These are phyloP conservation scores for Oriolus oriolus DNA, from an alignment of 2,113 vertebrate genomes.

Conservation along the genomic window DNA sequence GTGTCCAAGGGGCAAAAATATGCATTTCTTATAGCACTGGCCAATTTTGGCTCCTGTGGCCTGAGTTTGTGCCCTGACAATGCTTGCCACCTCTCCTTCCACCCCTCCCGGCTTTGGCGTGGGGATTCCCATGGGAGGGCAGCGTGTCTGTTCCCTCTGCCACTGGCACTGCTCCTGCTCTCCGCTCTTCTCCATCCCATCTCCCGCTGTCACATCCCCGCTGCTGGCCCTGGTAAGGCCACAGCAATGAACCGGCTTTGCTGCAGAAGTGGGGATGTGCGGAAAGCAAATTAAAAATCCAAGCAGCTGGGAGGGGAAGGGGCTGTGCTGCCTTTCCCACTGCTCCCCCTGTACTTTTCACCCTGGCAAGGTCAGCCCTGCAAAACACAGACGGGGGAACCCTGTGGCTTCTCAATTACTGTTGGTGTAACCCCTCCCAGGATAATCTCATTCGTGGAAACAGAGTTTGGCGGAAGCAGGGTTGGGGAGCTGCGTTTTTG, in stretches of 20 bases:
- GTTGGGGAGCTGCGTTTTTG: accelerated
- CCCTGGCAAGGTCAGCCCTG: accelerated
- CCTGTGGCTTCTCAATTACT: not conserved
- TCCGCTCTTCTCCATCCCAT: not conserved
- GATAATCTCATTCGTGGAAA: not conserved
- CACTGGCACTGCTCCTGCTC: not conserved
- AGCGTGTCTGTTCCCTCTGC: accelerated
- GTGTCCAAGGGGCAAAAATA: accelerated
- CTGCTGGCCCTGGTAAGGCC: accelerated
- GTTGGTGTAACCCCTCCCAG: not conserved
- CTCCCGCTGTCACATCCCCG: accelerated
- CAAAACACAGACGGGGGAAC: not conserved
- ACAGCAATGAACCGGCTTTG: accelerated
- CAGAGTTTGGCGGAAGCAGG: accelerated
- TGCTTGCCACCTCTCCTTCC: not conserved
- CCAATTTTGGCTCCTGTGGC: not conserved
- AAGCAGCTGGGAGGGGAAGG: not conserved
- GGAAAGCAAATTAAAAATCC: not conserved
- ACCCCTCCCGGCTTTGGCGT: accelerated
- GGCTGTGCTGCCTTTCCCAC: accelerated
- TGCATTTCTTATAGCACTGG: not conserved
- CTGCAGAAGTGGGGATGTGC: not conserved
- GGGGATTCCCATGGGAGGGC: not conserved
- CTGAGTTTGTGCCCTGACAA: not conserved
- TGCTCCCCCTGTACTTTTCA: not conserved